phyloP scores from a whole-genome alignment of 2,797 vertebrate species.

The Malurus splendens region DNA sequence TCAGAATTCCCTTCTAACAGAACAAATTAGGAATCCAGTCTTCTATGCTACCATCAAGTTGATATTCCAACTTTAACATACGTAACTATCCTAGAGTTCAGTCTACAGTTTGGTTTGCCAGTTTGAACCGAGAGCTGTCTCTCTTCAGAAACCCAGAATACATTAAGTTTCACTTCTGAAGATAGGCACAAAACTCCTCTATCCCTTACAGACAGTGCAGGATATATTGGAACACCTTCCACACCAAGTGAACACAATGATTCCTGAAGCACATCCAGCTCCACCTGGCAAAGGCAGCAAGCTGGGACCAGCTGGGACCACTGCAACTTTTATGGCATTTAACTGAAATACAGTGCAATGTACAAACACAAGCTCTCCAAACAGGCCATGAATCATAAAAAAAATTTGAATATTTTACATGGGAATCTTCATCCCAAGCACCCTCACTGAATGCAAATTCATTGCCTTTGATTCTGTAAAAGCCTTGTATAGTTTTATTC shows the following conservation, averaged over 20 bases:
- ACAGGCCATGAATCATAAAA: background rate
- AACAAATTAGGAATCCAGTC: background rate
- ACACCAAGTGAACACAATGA: background rate
- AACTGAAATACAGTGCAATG: background rate
- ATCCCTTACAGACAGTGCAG: background rate
- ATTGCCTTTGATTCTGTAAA: background rate
- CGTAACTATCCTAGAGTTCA: background rate
- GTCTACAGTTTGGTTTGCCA: background rate
- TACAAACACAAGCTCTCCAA: background rate
- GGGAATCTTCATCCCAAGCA: constrained; percentile 8
- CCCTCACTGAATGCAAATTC: background rate
- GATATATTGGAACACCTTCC: background rate
- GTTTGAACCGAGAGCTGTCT: background rate
- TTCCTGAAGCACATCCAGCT: background rate
- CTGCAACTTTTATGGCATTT: background rate
- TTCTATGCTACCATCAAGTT: background rate
- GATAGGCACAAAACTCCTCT: background rate
- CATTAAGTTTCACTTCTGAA: background rate
- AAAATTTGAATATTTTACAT: background rate
- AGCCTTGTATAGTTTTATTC: background rate
- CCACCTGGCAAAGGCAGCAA: background rate
- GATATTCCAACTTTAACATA: background rate
- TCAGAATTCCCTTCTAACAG: background rate
- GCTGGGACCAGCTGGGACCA: background rate
- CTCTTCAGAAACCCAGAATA: background rate